These are phyloP conservation scores for Acanthochromis polyacanthus DNA, from an alignment of 2,113 vertebrate genomes.

Conservation along the genomic window DNA sequence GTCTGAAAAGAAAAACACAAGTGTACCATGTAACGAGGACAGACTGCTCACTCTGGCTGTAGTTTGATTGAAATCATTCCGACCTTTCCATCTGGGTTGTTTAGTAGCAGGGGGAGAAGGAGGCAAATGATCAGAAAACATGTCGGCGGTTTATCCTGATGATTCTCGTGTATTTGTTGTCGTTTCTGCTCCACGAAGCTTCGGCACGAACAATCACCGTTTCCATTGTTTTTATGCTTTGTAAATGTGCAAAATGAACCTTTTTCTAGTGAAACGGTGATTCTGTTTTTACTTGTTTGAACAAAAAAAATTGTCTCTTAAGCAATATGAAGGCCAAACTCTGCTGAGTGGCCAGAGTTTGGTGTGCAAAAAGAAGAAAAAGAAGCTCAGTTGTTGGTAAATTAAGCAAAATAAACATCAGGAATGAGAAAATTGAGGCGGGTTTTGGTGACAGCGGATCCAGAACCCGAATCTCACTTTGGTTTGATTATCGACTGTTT, in stretches of 20 bases:
- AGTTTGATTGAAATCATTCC: constrained; percentile 12
- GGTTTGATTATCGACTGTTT: neutral
- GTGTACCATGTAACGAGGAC: too few species aligned
- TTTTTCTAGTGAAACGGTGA: neutral
- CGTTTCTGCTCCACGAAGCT: constrained; percentile 15
- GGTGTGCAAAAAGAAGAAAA: neutral
- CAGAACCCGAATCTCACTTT: too few species aligned
- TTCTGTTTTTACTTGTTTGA: constrained; percentile 24
- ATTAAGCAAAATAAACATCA: neutral
- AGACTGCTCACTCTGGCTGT: neutral
- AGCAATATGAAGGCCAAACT: constrained; percentile 49
- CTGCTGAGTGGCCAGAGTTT: neutral
- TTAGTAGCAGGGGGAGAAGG: neutral
- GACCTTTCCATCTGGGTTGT: neutral
- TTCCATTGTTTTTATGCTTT: neutral
- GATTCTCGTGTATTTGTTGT: neutral
- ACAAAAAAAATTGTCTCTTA: constrained; percentile 1
- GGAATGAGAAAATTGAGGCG: neutral
- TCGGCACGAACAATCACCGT: constrained; percentile 12
- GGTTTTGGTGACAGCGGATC: neutral
- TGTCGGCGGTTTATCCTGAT: neutral
- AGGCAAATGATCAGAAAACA: constrained; percentile 1
- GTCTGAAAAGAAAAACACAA: too few species aligned
- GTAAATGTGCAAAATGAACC: constrained; percentile 21
- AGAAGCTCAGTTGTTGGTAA: neutral